phyloP scores from a whole-genome alignment of 2,797 vertebrate genomes.

The Sphenopsis melanotis region DNA sequence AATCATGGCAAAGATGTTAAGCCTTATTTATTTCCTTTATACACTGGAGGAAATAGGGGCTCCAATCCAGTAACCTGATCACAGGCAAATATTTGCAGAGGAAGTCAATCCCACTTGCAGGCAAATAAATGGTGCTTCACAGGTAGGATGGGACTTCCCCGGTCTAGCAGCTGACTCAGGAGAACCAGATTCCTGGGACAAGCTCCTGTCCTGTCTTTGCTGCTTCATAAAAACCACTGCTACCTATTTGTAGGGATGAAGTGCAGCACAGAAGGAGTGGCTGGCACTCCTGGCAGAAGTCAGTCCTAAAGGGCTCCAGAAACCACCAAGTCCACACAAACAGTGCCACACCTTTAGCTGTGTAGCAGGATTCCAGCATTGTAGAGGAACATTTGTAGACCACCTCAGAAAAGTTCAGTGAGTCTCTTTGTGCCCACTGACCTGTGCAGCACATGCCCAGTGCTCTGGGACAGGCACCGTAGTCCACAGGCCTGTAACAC shows the following conservation, averaged over 20 bases:
- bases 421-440: neutral
- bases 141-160: neutral
- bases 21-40: neutral
- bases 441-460: rapidly evolving
- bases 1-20: neutral
- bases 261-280: neutral
- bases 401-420: neutral
- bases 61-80: neutral
- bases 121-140: neutral
- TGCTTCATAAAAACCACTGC: neutral
- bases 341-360: neutral
- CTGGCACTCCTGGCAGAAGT: neutral
- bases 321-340: neutral
- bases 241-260: neutral
- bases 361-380: neutral
- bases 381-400: neutral
- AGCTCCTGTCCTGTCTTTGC: neutral
- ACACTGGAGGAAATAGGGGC: neutral
- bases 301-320: neutral
- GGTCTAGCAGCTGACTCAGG: neutral
- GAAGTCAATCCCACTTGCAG: neutral
- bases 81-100: neutral
- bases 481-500: neutral
- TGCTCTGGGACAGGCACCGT: neutral
- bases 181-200: neutral